phyloP scores from a whole-genome alignment of 2,113 vertebrate genomes.

The Erythrocercus mccallii region DNA sequence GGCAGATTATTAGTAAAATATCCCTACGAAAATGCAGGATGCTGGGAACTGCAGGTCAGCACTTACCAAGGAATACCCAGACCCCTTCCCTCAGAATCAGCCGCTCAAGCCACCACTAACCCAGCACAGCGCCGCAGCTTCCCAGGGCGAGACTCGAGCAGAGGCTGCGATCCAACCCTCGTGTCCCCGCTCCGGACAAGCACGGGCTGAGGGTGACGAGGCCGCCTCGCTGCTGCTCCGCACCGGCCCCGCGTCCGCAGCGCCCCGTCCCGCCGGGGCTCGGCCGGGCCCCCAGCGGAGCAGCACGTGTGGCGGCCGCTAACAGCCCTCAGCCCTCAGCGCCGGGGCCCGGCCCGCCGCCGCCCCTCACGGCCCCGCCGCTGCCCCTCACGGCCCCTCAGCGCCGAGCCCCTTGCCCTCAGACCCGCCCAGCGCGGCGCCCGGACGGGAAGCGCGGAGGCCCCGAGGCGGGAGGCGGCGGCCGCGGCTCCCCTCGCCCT shows the following conservation, averaged over 20 bases:
- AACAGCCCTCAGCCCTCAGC: neutral
- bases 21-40: accelerated
- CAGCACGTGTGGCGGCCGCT: neutral
- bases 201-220: neutral
- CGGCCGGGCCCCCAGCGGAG: neutral
- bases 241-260: neutral
- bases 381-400: neutral
- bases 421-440: too few relatives aligned
- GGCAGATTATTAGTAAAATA: neutral
- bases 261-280: neutral
- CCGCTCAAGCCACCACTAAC: neutral
- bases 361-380: too few relatives aligned
- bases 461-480: too few relatives aligned
- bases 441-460: too few relatives aligned
- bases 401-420: too few relatives aligned
- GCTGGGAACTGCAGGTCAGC: neutral
- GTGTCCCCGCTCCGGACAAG: neutral
- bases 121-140: neutral
- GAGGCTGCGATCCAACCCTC: too few relatives aligned
- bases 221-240: neutral
- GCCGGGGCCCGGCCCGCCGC: too few relatives aligned
- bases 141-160: neutral
- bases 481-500: neutral
- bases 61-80: neutral
- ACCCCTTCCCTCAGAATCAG: neutral